Percentiles rank a stretch among this genome's conserved stretches.
phyloP scores from a whole-genome alignment of 1,140 invertebrate genomes.

The Drosophila ananassae region DNA sequence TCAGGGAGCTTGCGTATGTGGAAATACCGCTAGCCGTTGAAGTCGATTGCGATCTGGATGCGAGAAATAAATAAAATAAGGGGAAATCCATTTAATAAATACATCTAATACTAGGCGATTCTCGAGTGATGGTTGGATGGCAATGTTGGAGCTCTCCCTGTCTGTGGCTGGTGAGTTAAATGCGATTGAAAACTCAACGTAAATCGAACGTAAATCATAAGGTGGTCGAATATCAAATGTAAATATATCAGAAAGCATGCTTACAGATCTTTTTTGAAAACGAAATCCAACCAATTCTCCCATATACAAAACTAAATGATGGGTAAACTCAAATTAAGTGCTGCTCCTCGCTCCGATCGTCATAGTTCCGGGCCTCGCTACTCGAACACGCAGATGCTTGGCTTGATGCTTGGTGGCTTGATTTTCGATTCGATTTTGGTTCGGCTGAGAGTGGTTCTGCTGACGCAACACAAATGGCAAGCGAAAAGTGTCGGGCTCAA shows the following conservation, averaged over 20 bases:
- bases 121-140: background rate
- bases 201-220: slow-evolving; percentile 35
- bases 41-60: slow-evolving; percentile 83
- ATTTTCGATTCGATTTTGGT: slow-evolving; percentile 14
- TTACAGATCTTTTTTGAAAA: slow-evolving; percentile 83
- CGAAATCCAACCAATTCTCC: slow-evolving; percentile 77
- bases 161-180: slow-evolving; percentile 12
- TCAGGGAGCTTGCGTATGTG: slow-evolving; percentile 83
- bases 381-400: slow-evolving; percentile 21
- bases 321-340: slow-evolving; percentile 78
- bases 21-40: slow-evolving; percentile 83
- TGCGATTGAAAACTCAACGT: slow-evolving; percentile 12
- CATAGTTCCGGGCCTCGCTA: slow-evolving; percentile 9
- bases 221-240: slow-evolving; percentile 18
- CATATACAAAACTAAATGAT: slow-evolving; percentile 73
- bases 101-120: background rate
- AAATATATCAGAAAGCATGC: slow-evolving; percentile 76
- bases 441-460: slow-evolving; percentile 32
- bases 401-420: slow-evolving; percentile 42
- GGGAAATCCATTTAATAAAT: background rate
- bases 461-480: slow-evolving; percentile 57
- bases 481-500: slow-evolving; percentile 44
- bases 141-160: background rate
- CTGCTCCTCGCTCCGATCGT: slow-evolving; percentile 36
- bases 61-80: background rate